Conservation (phyloP, 2,797 vertebrate species). For the Naso thynnoides region DNA sequence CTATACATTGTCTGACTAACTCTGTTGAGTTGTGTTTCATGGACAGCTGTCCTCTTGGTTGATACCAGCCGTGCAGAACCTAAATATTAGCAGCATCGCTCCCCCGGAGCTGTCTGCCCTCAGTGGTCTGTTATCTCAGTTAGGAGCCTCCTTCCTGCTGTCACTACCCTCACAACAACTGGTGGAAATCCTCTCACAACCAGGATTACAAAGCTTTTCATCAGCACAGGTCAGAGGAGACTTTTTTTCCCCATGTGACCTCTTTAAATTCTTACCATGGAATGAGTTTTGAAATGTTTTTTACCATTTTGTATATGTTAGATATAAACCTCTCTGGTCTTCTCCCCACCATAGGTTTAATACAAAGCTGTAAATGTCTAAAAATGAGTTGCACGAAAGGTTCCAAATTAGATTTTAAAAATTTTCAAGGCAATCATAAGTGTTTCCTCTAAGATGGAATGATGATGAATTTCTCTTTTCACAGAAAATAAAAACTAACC, state of each 20-base stretch:
- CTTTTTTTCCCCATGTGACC: background rate
- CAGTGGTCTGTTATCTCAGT: slow-evolving; percentile 85
- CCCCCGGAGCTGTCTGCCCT: slow-evolving; percentile 80
- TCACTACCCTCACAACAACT: slow-evolving; percentile 84
- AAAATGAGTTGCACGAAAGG: slow-evolving; percentile 1
- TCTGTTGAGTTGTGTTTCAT: slow-evolving; percentile 30
- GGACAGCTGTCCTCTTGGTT: slow-evolving; percentile 89
- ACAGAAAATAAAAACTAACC: background rate
- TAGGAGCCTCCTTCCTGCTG: slow-evolving; percentile 87
- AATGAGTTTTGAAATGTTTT: background rate
- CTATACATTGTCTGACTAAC: slow-evolving; percentile 17
- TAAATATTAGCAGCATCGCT: slow-evolving; percentile 81
- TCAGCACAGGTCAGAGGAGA: slow-evolving; percentile 86
- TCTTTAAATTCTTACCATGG: background rate
- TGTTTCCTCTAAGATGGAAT: slow-evolving; percentile 7
- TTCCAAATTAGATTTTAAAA: background rate
- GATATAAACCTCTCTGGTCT: background rate
- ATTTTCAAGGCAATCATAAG: background rate
- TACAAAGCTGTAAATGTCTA: background rate
- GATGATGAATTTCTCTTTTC: background rate
- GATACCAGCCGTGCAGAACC: slow-evolving; percentile 78
- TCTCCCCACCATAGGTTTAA: background rate
- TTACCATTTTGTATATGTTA: background rate
- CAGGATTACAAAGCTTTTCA: slow-evolving; percentile 80
- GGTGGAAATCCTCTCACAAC: slow-evolving; percentile 83